Evolutionary conservation across 1,140 invertebrate species (phyloP).

Genomic region (Stratiolaelaps scimitus): DNA sequence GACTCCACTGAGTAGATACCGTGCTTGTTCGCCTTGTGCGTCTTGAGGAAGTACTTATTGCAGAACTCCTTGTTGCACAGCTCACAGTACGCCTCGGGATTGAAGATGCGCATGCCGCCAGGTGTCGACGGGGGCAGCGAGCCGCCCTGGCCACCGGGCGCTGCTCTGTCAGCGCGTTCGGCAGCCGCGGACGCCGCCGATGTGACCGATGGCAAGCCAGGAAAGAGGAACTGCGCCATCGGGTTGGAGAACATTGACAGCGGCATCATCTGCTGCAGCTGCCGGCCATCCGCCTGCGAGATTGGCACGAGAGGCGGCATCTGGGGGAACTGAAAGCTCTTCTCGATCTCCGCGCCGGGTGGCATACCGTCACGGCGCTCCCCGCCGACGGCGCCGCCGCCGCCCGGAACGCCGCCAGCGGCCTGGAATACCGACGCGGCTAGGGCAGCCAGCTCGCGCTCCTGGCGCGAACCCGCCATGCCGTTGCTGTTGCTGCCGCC

Average conservation of each 20-base stretch:
- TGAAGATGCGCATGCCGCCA: constrained; percentile 61
- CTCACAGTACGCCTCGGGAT: constrained; percentile 82
- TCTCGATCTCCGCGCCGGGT: neutral
- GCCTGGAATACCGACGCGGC: constrained; percentile 31
- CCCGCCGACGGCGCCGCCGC: constrained; percentile 31
- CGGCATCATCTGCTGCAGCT: constrained; percentile 29
- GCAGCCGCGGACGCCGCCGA: constrained; percentile 29
- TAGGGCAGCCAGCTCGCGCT: constrained; percentile 30
- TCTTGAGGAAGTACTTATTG: constrained; percentile 99
- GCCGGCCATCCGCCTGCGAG: neutral
- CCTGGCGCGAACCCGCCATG: constrained; percentile 17
- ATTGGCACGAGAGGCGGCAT: neutral
- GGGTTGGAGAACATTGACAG: constrained; percentile 36
- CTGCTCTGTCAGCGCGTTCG: constrained; percentile 33
- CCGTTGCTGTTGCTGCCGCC: no score
- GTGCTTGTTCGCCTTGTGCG: constrained; percentile 88
- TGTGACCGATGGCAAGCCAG: constrained; percentile 32
- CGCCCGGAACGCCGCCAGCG: constrained; percentile 31
- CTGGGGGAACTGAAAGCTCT: constrained; percentile 6
- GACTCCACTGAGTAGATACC: constrained; percentile 50
- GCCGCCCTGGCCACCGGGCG: constrained; percentile 22
- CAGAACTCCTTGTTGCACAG: constrained; percentile 53
- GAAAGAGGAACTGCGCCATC: constrained; percentile 36
- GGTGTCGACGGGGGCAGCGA: constrained; percentile 31
- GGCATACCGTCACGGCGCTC: neutral